phyloP scores from a whole-genome alignment of 2,888 invertebrate species.

The Vandiemenella viatica region DNA sequence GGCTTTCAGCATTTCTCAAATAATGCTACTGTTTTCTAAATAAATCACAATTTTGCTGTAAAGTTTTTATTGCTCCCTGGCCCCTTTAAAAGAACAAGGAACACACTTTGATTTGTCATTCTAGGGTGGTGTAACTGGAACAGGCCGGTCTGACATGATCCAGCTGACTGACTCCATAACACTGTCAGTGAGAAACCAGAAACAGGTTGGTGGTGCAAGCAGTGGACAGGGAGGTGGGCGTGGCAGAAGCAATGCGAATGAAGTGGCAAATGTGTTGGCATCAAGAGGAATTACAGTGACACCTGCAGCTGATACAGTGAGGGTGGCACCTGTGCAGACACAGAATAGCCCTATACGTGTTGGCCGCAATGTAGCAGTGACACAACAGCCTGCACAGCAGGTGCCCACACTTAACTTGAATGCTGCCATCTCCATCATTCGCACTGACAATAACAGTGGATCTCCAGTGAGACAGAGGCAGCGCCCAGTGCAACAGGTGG shows the following conservation, averaged over 20 bases:
- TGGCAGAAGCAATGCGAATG: constrained; percentile 41
- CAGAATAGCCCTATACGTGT: constrained; percentile 4
- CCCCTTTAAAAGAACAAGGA: too few species aligned
- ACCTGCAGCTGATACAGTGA: constrained; percentile 30
- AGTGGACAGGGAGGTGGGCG: neutral
- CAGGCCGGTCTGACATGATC: too few species aligned
- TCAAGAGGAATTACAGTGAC: constrained; percentile 65
- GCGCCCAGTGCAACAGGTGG: constrained; percentile 18
- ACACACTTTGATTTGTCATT: too few species aligned
- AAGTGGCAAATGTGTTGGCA: constrained; percentile 61
- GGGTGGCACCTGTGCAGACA: constrained; percentile 23
- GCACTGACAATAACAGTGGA: constrained; percentile 24
- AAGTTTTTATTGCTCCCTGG: too few species aligned
- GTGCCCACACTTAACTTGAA: constrained; percentile 34
- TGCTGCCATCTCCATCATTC: constrained; percentile 44
- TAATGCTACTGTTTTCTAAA: too few species aligned
- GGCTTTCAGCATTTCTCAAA: too few species aligned
- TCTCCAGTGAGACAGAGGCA: constrained; percentile 22
- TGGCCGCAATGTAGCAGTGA: constrained; percentile 1
- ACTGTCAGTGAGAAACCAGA: constrained; percentile 38
- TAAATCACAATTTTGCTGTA: too few species aligned
- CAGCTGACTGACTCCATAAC: constrained; percentile 60
- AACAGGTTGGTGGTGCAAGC: neutral
- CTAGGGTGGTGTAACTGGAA: too few species aligned
- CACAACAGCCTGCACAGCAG: constrained; percentile 24